Conservation (phyloP, 2,797 vertebrate species). For the Rhinella marina region DNA sequence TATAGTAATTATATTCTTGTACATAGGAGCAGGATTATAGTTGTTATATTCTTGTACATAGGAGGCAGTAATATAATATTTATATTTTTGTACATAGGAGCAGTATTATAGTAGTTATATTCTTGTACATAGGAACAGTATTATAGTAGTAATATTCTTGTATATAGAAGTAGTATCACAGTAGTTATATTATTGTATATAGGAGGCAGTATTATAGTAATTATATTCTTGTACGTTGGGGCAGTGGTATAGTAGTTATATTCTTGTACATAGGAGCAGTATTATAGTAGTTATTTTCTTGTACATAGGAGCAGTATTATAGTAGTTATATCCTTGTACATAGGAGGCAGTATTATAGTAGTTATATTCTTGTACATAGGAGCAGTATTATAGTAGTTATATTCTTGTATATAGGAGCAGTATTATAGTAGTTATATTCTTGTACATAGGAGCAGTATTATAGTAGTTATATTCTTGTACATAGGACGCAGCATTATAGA, state of each 20-base stretch:
- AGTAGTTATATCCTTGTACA: neutral
- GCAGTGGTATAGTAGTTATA: conserved; percentile 8
- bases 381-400: conserved; percentile 2
- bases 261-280: neutral
- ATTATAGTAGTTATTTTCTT: no score
- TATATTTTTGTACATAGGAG: conserved; percentile 10
- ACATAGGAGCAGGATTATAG: neutral
- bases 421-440: conserved; percentile 5
- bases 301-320: no score
- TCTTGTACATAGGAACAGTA: neutral
- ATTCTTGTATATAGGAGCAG: conserved; percentile 3
- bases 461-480: neutral
- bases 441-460: neutral
- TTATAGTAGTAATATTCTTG: neutral
- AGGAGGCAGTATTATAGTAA: neutral
- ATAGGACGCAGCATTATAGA: neutral
- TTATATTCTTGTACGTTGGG: conserved; percentile 6
- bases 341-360: neutral
- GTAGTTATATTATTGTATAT: neutral
- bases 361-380: neutral
- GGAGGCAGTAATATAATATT: neutral
- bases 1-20: neutral
- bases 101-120: conserved; percentile 5
- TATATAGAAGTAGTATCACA: neutral
- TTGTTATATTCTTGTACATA: neutral